These are phyloP conservation scores for Coendou prehensilis DNA, from an alignment of 2,797 vertebrate species.

Conservation along the genomic window DNA sequence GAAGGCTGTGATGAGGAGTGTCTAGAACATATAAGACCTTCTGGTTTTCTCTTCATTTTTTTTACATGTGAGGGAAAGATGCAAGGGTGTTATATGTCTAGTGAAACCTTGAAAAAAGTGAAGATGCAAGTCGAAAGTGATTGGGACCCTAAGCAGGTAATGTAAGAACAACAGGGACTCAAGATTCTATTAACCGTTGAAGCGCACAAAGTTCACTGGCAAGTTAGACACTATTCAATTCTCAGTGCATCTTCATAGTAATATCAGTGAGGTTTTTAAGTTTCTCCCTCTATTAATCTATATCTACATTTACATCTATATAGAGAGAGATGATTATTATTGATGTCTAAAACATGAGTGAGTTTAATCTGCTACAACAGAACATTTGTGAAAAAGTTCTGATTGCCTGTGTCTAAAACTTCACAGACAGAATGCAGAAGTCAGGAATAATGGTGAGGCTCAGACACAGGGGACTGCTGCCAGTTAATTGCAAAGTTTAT, in stretches of 20 bases:
- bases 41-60: neutral
- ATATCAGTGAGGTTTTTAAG: neutral
- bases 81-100: neutral
- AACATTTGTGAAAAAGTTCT: conserved; percentile 22
- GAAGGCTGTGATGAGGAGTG: fast-evolving
- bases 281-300: neutral
- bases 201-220: neutral
- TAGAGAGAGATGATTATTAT: neutral
- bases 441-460: conserved; percentile 32
- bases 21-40: neutral
- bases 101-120: neutral
- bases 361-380: neutral
- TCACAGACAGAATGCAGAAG: conserved; percentile 32
- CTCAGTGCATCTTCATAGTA: neutral
- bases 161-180: neutral
- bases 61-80: neutral
- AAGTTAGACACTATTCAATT: conserved; percentile 39
- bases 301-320: neutral
- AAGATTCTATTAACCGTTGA: neutral
- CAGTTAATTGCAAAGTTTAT: conserved; percentile 67
- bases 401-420: conserved; percentile 2
- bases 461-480: conserved; percentile 55
- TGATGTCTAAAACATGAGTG: neutral
- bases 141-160: neutral
- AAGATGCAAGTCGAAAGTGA: neutral